Evolutionary conservation across 2,113 vertebrate species (phyloP), one percentile per base, ranked within the genome.

Genomic region (Hemicordylus capensis): DNA sequence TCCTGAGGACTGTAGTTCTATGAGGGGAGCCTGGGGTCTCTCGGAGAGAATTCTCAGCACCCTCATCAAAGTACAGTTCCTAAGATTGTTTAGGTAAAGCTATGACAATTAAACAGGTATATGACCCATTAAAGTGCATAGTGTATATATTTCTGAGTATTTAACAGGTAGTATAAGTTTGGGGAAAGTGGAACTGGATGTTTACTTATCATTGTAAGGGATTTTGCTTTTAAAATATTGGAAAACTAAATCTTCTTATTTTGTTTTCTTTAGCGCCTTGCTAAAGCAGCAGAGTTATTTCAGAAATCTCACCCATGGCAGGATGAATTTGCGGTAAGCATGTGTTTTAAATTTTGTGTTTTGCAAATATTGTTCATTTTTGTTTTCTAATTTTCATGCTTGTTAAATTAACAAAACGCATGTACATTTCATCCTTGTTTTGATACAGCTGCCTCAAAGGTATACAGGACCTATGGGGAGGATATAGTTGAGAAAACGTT

Each of bases 231-330:
- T 44, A 39, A 78, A 61, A 3, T 9, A 15, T 31, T 42, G 61
- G 69, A 56, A 1, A 76, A 39, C 26, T 83, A 79, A 83, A 63
- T 28, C 46, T 72, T 64, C 66, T 85, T 95, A 26, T 91, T 78
- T 76, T 89, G 93, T 95, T 90, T 95, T 95, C 93, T 90, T 74
- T 94, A 99, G 99, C 97, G 97, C 88, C 96, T 99, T 44, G 99
- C 98, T 86, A 96, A 97, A 92, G 97, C 98, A 94, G 99, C 99
- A 24, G 98, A 99, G 91, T 95, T 96, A 58, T 97, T 98, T 90
- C 99, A 99, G 96, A 97, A 96, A 89, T 96, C 95, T 2, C 98
- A 99, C 94, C 94, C 95, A 76, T 99, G 98, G 98, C 97, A 97
- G 83, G 97, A 98, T 24, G 98, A 98, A 64, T 98, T 98, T 93